phyloP scores from a whole-genome alignment of 2,888 invertebrate genomes.

The Dynastes maya region DNA sequence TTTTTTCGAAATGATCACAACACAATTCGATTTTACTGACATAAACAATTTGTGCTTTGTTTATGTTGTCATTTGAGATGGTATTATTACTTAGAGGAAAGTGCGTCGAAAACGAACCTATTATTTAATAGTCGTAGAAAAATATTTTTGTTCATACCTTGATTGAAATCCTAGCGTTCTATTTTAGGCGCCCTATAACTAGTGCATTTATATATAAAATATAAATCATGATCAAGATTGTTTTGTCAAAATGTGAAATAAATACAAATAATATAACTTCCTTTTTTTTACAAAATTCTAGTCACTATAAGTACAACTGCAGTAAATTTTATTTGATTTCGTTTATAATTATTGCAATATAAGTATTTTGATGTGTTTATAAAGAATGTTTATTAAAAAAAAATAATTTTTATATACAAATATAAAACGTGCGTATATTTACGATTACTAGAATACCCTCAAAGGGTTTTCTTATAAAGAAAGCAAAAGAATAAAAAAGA shows the following conservation, averaged over 20 bases:
- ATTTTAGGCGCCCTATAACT: too few relatives aligned
- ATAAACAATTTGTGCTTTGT: too few relatives aligned
- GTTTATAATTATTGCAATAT: not conserved
- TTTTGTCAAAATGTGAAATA: not conserved
- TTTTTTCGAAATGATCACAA: too few relatives aligned
- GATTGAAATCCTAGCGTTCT: too few relatives aligned
- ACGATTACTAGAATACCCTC: conserved; percentile 27
- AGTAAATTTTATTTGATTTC: not conserved
- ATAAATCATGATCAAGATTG: too few relatives aligned
- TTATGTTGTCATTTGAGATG: too few relatives aligned
- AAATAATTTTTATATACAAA: conserved; percentile 31
- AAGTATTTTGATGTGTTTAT: conserved; percentile 5
- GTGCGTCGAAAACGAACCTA: too few relatives aligned
- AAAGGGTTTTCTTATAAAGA: conserved; percentile 45
- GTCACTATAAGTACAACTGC: conserved; percentile 12
- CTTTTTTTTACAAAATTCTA: conserved; percentile 37
- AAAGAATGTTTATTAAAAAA: not conserved
- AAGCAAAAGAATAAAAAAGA: conserved; percentile 32
- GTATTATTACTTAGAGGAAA: too few relatives aligned
- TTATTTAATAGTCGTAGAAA: too few relatives aligned
- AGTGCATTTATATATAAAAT: too few relatives aligned
- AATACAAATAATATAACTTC: not conserved
- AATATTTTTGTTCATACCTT: too few relatives aligned
- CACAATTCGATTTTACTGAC: too few relatives aligned
- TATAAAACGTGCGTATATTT: conserved; percentile 27